phyloP scores from a whole-genome alignment of 2,797 vertebrate species.

The Nannoperca australis region DNA sequence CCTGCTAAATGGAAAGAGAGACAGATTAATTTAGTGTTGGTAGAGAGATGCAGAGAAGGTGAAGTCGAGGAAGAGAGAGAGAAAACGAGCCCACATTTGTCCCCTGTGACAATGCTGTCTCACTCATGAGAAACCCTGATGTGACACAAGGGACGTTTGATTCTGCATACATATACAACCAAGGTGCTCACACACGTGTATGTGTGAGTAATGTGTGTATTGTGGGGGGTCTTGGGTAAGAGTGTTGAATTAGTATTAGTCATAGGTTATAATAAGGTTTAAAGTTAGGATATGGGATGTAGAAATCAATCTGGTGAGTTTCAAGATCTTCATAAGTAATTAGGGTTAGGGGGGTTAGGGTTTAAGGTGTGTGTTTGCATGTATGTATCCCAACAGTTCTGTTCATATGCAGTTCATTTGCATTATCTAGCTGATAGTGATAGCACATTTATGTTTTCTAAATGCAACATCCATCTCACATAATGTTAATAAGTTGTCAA shows the following conservation, averaged over 20 bases:
- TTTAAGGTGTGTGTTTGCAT: not conserved
- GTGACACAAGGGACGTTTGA: conserved; percentile 27
- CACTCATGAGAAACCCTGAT: conserved; percentile 27
- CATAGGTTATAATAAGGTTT: not conserved
- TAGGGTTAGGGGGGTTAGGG: not conserved
- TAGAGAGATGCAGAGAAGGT: conserved; percentile 7
- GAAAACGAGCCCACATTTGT: conserved; percentile 20
- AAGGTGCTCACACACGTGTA: not conserved
- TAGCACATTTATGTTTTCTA: too few relatives aligned
- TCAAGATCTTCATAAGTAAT: not conserved
- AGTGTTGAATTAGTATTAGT: not conserved
- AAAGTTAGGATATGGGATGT: not conserved
- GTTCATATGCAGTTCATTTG: not conserved
- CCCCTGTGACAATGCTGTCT: conserved; percentile 16
- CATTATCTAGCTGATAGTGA: not conserved
- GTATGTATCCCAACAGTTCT: not conserved
- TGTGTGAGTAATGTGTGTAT: not conserved
- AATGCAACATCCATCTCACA: too few relatives aligned
- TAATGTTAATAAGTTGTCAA: too few relatives aligned
- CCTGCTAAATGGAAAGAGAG: conserved; percentile 45
- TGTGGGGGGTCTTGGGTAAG: not conserved
- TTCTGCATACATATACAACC: conserved; percentile 1
- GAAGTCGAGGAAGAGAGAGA: conserved; percentile 2
- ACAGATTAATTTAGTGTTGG: conserved; percentile 28
- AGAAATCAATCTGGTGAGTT: not conserved